Percentiles rank a stretch among this genome's conserved stretches.
phyloP scores from a whole-genome alignment of 1,140 invertebrate species.

The Listronotus oregonensis region DNA sequence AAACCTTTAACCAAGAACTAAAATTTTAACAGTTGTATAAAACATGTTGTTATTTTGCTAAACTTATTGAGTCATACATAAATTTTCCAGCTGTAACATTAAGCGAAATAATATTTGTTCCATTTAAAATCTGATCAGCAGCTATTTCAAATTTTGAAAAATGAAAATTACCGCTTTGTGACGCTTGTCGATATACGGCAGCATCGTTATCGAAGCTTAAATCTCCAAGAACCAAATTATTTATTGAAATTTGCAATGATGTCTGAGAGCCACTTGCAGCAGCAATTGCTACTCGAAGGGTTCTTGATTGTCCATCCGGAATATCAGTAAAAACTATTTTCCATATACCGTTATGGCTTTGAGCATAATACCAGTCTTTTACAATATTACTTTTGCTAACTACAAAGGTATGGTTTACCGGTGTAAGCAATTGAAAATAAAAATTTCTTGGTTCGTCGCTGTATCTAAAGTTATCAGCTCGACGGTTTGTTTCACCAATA shows the following conservation, averaged over 20 bases:
- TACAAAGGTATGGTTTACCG: constrained; percentile 4
- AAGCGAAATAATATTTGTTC: not conserved
- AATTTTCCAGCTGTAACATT: not conserved
- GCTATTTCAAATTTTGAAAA: not conserved
- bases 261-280: constrained; percentile 2
- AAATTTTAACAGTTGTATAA: too few species aligned
- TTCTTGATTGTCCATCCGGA: constrained; percentile 6
- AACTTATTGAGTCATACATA: constrained; percentile 22
- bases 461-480: constrained; percentile 4
- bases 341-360: constrained; percentile 12
- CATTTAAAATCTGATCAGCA: not conserved
- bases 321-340: constrained; percentile 7
- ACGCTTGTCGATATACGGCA: constrained; percentile 1
- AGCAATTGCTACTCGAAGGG: constrained; percentile 4
- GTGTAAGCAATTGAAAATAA: constrained; percentile 10
- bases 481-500: constrained; percentile 11
- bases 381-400: not conserved
- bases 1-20: too few species aligned
- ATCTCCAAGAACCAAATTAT: not conserved
- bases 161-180: constrained; percentile 10
- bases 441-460: constrained; percentile 8
- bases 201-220: constrained; percentile 6
- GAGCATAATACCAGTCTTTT: constrained; percentile 14
- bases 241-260: constrained; percentile 6
- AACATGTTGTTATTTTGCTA: too few species aligned